A percentile compares a stretch with the other conserved stretches of the same genome.
phyloP scores from a whole-genome alignment of 2,888 invertebrate species.

The Asteroscopus sphinx region DNA sequence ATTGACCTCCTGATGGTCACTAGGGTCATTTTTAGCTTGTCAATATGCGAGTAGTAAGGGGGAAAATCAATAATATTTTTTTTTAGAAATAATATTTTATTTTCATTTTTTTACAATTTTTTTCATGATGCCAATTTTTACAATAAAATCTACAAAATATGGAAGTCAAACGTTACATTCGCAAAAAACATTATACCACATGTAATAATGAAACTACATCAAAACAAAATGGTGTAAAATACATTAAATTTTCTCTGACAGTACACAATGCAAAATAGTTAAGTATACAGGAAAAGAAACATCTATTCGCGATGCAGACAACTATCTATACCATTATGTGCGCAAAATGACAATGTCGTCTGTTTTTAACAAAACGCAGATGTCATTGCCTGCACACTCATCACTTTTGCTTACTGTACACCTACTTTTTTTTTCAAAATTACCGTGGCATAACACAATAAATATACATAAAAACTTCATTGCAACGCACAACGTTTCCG shows the following conservation, averaged over 20 bases:
- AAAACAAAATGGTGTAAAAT: neutral
- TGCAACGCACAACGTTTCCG: neutral
- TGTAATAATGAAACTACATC: conserved; percentile 1
- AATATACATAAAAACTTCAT: conserved; percentile 8
- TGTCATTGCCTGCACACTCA: conserved; percentile 1
- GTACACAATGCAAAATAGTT: conserved; percentile 5
- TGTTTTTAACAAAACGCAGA: neutral
- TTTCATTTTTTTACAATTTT: conserved; percentile 26
- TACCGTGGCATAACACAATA: conserved; percentile 17
- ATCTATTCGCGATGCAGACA: neutral
- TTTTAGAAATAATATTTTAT: conserved; percentile 36
- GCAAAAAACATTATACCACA: conserved; percentile 8
- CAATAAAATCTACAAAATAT: conserved; percentile 38
- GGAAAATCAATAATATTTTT: conserved; percentile 47
- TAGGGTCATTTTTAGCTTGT: too few species aligned
- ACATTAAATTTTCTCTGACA: neutral
- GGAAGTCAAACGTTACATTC: conserved; percentile 46
- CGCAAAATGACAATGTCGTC: neutral
- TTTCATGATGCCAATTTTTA: conserved; percentile 19
- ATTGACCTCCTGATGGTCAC: too few species aligned
- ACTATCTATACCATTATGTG: neutral
- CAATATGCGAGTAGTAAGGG: conserved; percentile 5
- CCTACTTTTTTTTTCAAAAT: conserved; percentile 15
- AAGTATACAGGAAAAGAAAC: neutral
- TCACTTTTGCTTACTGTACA: conserved; percentile 2